Base-by-base conservation (phyloP, 2,113 vertebrate species). In the Dasypus novemcinctus region DNA sequence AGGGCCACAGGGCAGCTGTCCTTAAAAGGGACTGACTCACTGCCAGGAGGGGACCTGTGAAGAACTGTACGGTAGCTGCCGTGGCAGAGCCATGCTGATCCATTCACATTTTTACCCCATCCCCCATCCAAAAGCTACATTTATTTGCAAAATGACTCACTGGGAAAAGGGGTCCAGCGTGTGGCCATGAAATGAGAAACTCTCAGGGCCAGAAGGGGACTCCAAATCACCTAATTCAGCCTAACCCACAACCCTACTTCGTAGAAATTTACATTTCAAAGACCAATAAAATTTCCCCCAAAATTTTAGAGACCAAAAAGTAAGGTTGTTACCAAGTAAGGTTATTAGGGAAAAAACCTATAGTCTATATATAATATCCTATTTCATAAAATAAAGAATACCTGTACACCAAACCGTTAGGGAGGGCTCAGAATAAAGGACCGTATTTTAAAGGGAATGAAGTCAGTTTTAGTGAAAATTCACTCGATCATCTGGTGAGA, bases 221-320 rank as follows among this genome's bases (percentile, higher is more conserved):
- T 90, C 74, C 76, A 69, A 79, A 59, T 33, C 7, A 78, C 68
- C 74, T 57, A 41, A 61, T 84, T 83, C 59, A 81, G 71, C 92
- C 80, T 83, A 87, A 84, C 87, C 75, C 83, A 96, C 66, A 88
- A 94, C 69, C 33, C 66, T 49, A 90, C 57, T 95, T 96, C 93
- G 85, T 91, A 97, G 95, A 97, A 96, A 96, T 91, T 90, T 83
- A 93, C 91, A 94, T 87, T 93, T 97, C 72, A 96, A 95, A 97
- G 86, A 94, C 91, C 68, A 94, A 91, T 85, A 95, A 95, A 97
- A 96, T 89, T 96, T 93, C 93, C 96, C 97, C 95, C 71, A 36
- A 85, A 97, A 90, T 94, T 97, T 85, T 97, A 54, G 91, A 97
- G 69, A 81, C 85, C 72, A 95, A 95, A 94, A 94, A 91, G 72